Conservation (phyloP, 2,888 invertebrate genomes). For the Troides oblongomaculatus region DNA sequence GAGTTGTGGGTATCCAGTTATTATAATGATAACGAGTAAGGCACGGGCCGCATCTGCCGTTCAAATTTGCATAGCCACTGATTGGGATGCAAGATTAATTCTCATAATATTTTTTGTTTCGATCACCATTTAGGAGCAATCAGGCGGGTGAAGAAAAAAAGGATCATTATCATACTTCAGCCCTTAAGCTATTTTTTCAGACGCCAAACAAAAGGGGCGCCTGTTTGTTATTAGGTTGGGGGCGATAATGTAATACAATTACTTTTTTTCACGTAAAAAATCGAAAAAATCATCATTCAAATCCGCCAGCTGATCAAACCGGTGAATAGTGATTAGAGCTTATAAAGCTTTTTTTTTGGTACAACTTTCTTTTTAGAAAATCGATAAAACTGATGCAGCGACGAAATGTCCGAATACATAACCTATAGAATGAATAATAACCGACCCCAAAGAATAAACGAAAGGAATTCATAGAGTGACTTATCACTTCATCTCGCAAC, state of each 20-base stretch:
- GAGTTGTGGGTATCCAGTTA: conserved; percentile 1
- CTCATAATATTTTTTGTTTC: conserved; percentile 77
- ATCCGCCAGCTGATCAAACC: conserved; percentile 75
- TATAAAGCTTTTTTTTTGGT: conserved; percentile 36
- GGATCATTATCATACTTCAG: conserved; percentile 77
- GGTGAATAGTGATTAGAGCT: conserved; percentile 61
- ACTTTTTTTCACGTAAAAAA: conserved; percentile 63
- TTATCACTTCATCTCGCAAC: conserved; percentile 76
- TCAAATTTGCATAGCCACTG: conserved; percentile 72
- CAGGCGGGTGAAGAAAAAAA: conserved; percentile 70
- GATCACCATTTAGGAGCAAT: conserved; percentile 75
- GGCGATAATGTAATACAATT: conserved; percentile 79
- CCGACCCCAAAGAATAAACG: conserved; percentile 49
- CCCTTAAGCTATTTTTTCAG: conserved; percentile 79
- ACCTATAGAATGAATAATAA: conserved; percentile 29
- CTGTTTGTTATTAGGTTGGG: conserved; percentile 78
- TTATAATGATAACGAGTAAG: conserved; percentile 49
- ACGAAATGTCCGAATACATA: conserved; percentile 19
- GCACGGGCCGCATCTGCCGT: conserved; percentile 70
- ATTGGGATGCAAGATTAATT: conserved; percentile 76
- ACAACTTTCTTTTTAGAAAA: conserved; percentile 13
- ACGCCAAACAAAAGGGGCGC: conserved; percentile 74
- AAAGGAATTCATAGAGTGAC: conserved; percentile 66
- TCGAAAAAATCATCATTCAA: conserved; percentile 74
- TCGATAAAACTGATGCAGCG: neutral